A percentile compares a stretch with the other conserved stretches of the same genome.
These are phyloP conservation scores for Andrena marginata DNA, from an alignment of 2,888 invertebrate species.

Conservation along the genomic window DNA sequence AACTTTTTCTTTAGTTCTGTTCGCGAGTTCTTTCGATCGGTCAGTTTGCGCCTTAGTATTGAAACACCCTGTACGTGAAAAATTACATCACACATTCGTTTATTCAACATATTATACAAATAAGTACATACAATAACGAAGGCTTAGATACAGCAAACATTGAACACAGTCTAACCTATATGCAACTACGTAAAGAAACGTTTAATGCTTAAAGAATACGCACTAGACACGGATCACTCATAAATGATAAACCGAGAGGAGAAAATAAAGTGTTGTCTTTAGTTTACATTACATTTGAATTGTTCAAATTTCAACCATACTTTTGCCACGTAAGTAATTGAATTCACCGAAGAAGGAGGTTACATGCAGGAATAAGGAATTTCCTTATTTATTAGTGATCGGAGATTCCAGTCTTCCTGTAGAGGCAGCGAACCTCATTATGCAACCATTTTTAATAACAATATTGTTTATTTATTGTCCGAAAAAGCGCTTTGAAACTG, in stretches of 20 bases:
- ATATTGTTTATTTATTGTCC: too few species aligned
- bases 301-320: slow-evolving; percentile 18
- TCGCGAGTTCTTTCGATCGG: not conserved
- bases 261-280: not conserved
- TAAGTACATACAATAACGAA: not conserved
- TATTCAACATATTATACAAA: not conserved
- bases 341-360: too few species aligned
- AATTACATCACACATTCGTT: not conserved
- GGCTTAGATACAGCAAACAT: not conserved
- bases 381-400: too few species aligned
- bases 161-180: not conserved
- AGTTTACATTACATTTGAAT: slow-evolving; percentile 16
- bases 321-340: slow-evolving; percentile 1
- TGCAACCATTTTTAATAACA: too few species aligned
- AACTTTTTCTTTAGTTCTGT: not conserved
- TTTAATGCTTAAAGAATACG: not conserved
- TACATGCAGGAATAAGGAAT: too few species aligned
- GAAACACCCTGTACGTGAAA: not conserved
- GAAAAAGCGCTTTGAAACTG: too few species aligned
- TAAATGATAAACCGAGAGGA: not conserved
- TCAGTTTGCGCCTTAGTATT: not conserved
- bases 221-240: not conserved
- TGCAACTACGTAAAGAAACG: not conserved
- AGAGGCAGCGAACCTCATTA: too few species aligned
- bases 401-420: too few species aligned